Percentiles rank a stretch among this genome's conserved stretches.
phyloP scores from a whole-genome alignment of 2,113 vertebrate species.

The Prietella phreatophila region DNA sequence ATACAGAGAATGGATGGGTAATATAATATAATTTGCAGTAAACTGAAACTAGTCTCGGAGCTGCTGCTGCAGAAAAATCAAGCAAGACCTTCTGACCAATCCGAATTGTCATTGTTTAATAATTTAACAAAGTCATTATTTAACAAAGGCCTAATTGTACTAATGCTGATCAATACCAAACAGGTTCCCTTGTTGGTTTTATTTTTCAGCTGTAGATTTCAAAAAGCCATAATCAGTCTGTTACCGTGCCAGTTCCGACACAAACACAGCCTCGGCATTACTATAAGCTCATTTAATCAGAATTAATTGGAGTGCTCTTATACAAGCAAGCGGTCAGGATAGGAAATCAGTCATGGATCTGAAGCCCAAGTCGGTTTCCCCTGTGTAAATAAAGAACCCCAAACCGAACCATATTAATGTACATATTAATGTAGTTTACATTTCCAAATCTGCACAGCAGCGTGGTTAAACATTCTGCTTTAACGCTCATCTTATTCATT shows the following conservation, averaged over 20 bases:
- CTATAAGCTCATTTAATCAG: not conserved
- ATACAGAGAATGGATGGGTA: no score
- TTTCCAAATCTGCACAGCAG: not conserved
- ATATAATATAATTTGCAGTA: no score
- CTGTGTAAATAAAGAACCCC: not conserved
- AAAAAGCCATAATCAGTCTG: not conserved
- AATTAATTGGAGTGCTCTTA: constrained; percentile 5
- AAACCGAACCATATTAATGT: not conserved
- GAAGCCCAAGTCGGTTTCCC: not conserved
- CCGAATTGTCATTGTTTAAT: no score
- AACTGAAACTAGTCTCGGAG: no score
- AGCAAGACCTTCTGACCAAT: no score
- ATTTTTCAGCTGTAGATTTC: not conserved
- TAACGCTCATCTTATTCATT: no score
- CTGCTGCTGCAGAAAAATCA: no score
- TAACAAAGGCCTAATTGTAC: not conserved
- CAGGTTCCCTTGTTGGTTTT: not conserved
- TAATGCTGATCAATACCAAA: not conserved
- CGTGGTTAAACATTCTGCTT: not conserved
- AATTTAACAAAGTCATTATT: not conserved
- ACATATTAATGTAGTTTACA: not conserved
- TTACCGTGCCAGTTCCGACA: not conserved
- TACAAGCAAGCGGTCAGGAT: not conserved
- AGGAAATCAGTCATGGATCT: constrained; percentile 24
- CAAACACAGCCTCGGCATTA: not conserved